Conservation (phyloP, 2,888 invertebrate species). For the Bombyx huttoni region DNA sequence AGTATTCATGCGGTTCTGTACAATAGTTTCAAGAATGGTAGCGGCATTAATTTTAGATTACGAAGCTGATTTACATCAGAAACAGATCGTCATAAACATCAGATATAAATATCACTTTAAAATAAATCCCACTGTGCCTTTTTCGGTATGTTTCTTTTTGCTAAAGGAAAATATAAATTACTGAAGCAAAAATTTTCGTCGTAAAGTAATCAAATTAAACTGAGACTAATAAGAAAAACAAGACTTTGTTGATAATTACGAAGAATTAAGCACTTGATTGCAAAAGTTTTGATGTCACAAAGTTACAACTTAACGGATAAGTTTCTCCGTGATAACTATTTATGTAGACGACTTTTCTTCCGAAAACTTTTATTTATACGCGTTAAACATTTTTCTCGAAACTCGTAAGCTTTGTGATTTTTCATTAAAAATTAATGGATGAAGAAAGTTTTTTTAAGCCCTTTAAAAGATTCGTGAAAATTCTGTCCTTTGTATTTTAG, state of each 20-base stretch:
- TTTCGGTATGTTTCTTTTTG: too few relatives aligned
- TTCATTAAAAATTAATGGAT: not conserved
- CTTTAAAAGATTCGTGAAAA: not conserved
- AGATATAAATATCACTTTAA: too few relatives aligned
- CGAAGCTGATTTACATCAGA: too few relatives aligned
- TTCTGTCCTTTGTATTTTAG: not conserved
- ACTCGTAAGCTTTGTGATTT: not conserved
- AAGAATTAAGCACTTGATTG: slow-evolving; percentile 1
- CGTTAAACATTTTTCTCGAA: not conserved
- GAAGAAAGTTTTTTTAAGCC: not conserved
- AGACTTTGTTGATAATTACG: not conserved
- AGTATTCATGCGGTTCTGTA: too few relatives aligned
- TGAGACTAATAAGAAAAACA: not conserved
- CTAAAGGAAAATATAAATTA: not conserved
- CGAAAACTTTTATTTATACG: not conserved
- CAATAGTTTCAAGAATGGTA: too few relatives aligned
- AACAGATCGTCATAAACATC: too few relatives aligned
- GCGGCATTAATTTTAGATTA: too few relatives aligned
- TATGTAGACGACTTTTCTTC: not conserved
- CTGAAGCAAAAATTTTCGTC: not conserved
- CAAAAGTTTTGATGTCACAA: slow-evolving; percentile 1
- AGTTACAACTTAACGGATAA: not conserved
- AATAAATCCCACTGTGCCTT: too few relatives aligned
- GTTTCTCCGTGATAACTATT: not conserved
- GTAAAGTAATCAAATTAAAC: slow-evolving; percentile 1